Conservation (phyloP, 30 jellyfish, hydroid and myxozoan species). For the Nemopilema nomurai region DNA sequence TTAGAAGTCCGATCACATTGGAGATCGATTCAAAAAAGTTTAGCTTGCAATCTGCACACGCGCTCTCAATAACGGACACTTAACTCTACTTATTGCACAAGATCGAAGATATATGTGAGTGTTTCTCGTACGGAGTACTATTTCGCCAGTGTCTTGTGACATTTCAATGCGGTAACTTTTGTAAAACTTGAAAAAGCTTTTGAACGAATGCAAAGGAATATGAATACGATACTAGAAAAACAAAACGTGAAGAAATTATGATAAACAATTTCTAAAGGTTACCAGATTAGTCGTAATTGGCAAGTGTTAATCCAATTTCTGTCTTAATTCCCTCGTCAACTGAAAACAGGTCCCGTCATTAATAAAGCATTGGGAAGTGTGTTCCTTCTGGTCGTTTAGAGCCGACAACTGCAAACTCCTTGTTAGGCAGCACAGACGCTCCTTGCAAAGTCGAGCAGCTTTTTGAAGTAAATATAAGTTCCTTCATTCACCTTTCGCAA, state of each 20-base stretch:
- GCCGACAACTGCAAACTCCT: neutral
- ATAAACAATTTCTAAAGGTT: neutral
- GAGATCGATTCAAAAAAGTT: too few species aligned
- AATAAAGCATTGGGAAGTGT: neutral
- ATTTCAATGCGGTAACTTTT: too few species aligned
- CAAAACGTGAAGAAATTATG: neutral
- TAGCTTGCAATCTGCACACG: too few species aligned
- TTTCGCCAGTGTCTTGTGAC: too few species aligned
- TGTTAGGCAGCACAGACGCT: neutral
- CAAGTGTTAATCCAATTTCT: neutral
- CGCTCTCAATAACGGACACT: too few species aligned
- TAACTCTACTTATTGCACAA: too few species aligned
- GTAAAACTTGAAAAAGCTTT: too few species aligned
- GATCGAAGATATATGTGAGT: too few species aligned
- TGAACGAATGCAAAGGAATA: too few species aligned
- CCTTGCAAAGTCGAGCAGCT: neutral
- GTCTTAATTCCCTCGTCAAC: neutral
- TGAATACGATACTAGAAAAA: too few species aligned
- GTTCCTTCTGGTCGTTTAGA: neutral
- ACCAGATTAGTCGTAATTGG: neutral
- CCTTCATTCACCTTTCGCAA: neutral
- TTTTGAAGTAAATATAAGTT: neutral
- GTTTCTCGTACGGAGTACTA: too few species aligned
- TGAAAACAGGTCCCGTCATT: neutral
- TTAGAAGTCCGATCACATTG: too few species aligned